These are phyloP conservation scores for Sebastolobus altivelis DNA, from an alignment of 2,797 vertebrate genomes.

Conservation along the genomic window DNA sequence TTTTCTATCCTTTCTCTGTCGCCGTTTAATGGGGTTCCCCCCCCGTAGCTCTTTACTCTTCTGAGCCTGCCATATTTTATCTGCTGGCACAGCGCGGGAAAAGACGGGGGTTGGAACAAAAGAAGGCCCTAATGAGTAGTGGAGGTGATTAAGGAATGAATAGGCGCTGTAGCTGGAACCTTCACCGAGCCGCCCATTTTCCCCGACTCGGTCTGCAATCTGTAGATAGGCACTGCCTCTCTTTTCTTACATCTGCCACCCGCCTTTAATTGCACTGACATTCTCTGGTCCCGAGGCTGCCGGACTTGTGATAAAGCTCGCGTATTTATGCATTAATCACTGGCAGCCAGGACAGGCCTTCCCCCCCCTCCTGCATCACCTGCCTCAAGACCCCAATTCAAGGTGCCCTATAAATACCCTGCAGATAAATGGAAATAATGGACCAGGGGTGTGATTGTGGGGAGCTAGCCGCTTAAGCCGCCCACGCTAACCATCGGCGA, in stretches of 20 bases:
- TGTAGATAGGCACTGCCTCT: slow-evolving; percentile 68
- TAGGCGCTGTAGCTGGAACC: slow-evolving; percentile 61
- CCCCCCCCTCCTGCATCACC: slow-evolving; percentile 50
- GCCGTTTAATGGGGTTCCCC: slow-evolving; percentile 66
- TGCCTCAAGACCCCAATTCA: slow-evolving; percentile 68
- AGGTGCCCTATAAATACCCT: slow-evolving; percentile 67
- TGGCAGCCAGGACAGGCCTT: slow-evolving; percentile 43
- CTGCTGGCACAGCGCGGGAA: slow-evolving; percentile 56
- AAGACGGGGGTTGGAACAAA: slow-evolving; percentile 74
- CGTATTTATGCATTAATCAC: slow-evolving; percentile 76
- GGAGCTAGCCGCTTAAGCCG: slow-evolving; percentile 40
- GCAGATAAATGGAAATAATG: slow-evolving; percentile 69
- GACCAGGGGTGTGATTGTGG: slow-evolving; percentile 40
- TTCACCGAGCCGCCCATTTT: slow-evolving; percentile 46
- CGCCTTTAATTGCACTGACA: slow-evolving; percentile 75
- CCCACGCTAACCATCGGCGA: slow-evolving; percentile 46
- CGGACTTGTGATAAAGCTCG: slow-evolving; percentile 74
- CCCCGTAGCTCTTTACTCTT: slow-evolving; percentile 54
- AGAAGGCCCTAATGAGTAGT: slow-evolving; percentile 78
- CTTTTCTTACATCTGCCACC: slow-evolving; percentile 59
- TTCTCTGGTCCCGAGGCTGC: slow-evolving; percentile 69
- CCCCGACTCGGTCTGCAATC: slow-evolving; percentile 70
- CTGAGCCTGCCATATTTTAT: slow-evolving; percentile 72
- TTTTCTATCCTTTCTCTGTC: slow-evolving; percentile 54
- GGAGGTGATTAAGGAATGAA: slow-evolving; percentile 83